Conservation (phyloP, 2,113 vertebrate genomes). For the Cisticola juncidis region DNA sequence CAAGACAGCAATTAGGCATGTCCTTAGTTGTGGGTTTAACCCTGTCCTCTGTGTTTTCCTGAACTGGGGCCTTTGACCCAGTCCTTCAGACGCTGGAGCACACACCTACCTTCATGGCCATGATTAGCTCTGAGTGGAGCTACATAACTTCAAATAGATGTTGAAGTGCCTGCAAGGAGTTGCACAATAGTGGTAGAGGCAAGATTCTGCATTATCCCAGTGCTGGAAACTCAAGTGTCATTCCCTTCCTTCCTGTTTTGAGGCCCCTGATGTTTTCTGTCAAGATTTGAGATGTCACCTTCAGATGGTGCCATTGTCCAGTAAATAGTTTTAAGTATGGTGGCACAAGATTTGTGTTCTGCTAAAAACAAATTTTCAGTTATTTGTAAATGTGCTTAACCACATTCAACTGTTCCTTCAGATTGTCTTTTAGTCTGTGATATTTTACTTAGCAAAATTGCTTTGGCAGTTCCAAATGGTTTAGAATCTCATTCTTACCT, state of each 20-base stretch:
- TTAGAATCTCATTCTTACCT: neutral
- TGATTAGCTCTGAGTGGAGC: neutral
- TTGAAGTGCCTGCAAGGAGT: constrained; percentile 1
- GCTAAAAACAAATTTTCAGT: neutral
- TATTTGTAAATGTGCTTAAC: constrained; percentile 22
- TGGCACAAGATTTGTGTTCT: constrained; percentile 7
- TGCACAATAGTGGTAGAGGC: neutral
- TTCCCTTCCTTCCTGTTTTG: neutral
- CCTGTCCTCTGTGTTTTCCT: constrained; percentile 29
- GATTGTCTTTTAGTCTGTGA: neutral
- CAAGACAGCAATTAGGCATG: constrained; percentile 40
- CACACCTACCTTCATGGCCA: neutral
- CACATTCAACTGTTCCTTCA: neutral
- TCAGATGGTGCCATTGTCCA: constrained; percentile 23
- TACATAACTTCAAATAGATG: neutral
- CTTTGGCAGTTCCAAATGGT: neutral
- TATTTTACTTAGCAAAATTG: neutral
- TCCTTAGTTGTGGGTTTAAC: constrained; percentile 55
- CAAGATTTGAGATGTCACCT: neutral
- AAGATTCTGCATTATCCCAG: neutral
- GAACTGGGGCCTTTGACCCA: constrained; percentile 33
- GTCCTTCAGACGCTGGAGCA: constrained; percentile 31
- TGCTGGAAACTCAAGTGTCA: neutral
- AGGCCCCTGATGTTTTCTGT: neutral
- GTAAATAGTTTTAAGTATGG: constrained; percentile 10